phyloP scores from a whole-genome alignment of 2,888 invertebrate genomes.

The Oxystoma pomonae region DNA sequence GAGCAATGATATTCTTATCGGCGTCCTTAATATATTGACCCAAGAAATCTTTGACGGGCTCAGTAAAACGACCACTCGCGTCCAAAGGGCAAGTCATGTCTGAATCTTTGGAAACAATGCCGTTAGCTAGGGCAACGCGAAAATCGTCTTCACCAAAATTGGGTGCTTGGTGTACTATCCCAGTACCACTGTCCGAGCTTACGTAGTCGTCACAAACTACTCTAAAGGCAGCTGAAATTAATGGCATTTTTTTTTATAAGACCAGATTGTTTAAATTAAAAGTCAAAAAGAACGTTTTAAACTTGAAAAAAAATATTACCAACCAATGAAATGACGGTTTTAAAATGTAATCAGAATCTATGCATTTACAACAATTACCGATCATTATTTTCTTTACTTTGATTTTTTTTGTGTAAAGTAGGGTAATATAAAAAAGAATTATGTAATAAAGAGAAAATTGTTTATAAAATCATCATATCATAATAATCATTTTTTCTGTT shows the following conservation, averaged over 20 bases:
- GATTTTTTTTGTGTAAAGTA: too few relatives aligned
- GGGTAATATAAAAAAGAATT: too few relatives aligned
- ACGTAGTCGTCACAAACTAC: constrained; percentile 90
- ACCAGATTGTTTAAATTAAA: too few relatives aligned
- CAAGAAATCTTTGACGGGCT: constrained; percentile 80
- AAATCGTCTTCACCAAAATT: constrained; percentile 99
- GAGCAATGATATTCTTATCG: constrained; percentile 88
- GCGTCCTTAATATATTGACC: constrained; percentile 96
- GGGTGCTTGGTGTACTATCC: constrained; percentile 96
- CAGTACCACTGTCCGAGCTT: constrained; percentile 94
- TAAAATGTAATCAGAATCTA: too few relatives aligned
- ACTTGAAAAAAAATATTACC: too few relatives aligned
- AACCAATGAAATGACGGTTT: too few relatives aligned
- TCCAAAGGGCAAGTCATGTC: constrained; percentile 93
- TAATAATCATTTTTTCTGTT: too few relatives aligned
- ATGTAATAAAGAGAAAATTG: too few relatives aligned
- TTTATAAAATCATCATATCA: too few relatives aligned
- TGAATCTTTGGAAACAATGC: constrained; percentile 83
- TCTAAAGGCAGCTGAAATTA: constrained; percentile 60
- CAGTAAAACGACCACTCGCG: constrained; percentile 80
- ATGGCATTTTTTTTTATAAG: not conserved
- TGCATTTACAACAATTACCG: too few relatives aligned
- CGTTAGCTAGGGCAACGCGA: constrained; percentile 70
- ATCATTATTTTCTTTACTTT: too few relatives aligned
- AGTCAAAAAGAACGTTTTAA: too few relatives aligned